Evolutionary conservation across 35 echinoderm and acorn worm species (phyloP).

Genomic region (Lytechinus pictus): DNA sequence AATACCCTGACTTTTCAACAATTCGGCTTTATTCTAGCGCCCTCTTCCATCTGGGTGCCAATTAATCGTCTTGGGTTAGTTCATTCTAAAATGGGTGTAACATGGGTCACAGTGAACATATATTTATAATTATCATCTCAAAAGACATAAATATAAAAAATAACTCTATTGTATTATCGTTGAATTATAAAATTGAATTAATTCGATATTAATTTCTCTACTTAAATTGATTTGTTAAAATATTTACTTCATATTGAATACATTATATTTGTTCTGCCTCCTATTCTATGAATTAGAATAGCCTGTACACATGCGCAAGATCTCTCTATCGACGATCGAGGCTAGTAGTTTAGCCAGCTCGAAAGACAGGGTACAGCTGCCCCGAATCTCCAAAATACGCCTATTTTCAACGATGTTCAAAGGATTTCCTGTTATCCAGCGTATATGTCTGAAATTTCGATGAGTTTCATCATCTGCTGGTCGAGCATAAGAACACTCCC

Average conservation of each 20-base stretch:
- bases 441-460: slow-evolving; percentile 21
- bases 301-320: slow-evolving; percentile 4
- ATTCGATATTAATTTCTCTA: too few relatives aligned
- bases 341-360: too few relatives aligned
- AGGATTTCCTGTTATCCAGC: neutral
- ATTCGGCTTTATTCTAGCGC: neutral
- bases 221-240: too few relatives aligned
- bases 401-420: slow-evolving; percentile 2
- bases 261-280: neutral
- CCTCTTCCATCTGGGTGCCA: neutral
- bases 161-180: neutral
- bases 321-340: neutral
- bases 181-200: too few relatives aligned
- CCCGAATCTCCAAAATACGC: neutral
- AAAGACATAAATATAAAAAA: too few relatives aligned
- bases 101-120: neutral
- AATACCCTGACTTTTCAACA: neutral
- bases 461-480: slow-evolving; percentile 56
- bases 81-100: neutral
- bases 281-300: neutral
- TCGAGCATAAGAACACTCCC: slow-evolving; percentile 27
- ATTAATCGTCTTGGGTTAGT: neutral
- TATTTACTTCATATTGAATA: neutral
- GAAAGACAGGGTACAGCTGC: neutral
- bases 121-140: neutral